These are phyloP conservation scores for Pomacea maculata DNA, from an alignment of 1,140 invertebrate species.

Conservation along the genomic window DNA sequence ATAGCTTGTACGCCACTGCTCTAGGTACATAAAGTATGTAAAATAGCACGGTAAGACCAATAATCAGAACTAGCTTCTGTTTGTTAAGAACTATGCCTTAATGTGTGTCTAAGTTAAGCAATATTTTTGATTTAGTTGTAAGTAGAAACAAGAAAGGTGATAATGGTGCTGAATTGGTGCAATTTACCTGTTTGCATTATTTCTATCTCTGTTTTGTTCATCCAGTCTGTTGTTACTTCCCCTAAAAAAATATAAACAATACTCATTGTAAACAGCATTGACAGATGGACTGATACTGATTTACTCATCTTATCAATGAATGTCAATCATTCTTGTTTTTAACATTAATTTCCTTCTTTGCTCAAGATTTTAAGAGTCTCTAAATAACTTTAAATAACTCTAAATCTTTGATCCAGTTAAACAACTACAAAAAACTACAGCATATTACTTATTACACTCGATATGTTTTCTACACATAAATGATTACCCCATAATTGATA, in stretches of 20 bases:
- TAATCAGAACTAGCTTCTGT: not conserved
- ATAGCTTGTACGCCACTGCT: too few species aligned
- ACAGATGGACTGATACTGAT: not conserved
- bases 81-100: too few species aligned
- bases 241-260: slow-evolving; percentile 36
- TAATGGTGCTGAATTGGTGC: not conserved
- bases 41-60: not conserved
- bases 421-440: too few species aligned
- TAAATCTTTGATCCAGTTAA: too few species aligned
- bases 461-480: too few species aligned
- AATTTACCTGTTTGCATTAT: slow-evolving; percentile 55
- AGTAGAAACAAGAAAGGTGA: not conserved
- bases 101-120: too few species aligned
- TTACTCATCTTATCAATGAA: not conserved
- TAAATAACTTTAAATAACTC: too few species aligned
- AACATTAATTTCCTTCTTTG: too few species aligned
- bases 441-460: too few species aligned
- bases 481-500: too few species aligned
- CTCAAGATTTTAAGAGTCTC: not conserved
- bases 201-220: slow-evolving; percentile 48
- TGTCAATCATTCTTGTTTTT: not conserved
- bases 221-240: slow-evolving; percentile 62
- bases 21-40: not conserved
- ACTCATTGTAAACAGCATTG: not conserved
- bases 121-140: too few species aligned